A percentile compares a stretch with the other conserved stretches of the same genome.
Evolutionary conservation across 2,888 invertebrate species (phyloP).

Genomic region (Heliconius hortense): DNA sequence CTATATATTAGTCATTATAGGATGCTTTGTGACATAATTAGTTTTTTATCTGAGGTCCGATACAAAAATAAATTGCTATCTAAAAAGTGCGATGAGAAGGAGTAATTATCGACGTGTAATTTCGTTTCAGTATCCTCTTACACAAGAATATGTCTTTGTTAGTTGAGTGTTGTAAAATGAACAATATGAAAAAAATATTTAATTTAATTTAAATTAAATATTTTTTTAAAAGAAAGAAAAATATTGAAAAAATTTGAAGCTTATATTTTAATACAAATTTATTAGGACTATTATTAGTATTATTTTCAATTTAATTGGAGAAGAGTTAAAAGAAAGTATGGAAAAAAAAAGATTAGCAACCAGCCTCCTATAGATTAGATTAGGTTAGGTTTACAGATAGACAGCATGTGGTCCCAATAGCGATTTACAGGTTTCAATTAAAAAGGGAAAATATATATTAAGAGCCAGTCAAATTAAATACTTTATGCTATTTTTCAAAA

Average conservation of each 20-base stretch:
- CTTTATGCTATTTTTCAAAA: neutral
- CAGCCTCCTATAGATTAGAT: too few species aligned
- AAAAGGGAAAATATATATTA: too few species aligned
- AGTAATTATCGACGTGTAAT: conserved; percentile 13
- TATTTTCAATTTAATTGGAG: too few species aligned
- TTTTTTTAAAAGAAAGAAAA: too few species aligned
- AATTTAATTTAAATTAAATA: neutral
- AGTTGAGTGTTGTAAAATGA: neutral
- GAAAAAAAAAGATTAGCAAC: too few species aligned
- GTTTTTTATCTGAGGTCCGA: conserved; percentile 49
- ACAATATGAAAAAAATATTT: neutral
- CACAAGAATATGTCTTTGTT: neutral
- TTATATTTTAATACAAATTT: too few species aligned
- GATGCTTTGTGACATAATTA: conserved; percentile 54
- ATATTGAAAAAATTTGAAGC: too few species aligned
- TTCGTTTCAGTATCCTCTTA: neutral
- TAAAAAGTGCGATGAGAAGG: conserved; percentile 9
- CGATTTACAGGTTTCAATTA: too few species aligned
- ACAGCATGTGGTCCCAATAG: too few species aligned
- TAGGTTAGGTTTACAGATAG: too few species aligned
- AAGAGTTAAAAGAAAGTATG: too few species aligned
- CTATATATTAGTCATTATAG: conserved; percentile 48
- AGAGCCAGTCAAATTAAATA: neutral
- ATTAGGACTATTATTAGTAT: too few species aligned
- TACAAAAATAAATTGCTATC: conserved; percentile 34